phyloP scores from a whole-genome alignment of 2,888 invertebrate species.

The Seira ritae region DNA sequence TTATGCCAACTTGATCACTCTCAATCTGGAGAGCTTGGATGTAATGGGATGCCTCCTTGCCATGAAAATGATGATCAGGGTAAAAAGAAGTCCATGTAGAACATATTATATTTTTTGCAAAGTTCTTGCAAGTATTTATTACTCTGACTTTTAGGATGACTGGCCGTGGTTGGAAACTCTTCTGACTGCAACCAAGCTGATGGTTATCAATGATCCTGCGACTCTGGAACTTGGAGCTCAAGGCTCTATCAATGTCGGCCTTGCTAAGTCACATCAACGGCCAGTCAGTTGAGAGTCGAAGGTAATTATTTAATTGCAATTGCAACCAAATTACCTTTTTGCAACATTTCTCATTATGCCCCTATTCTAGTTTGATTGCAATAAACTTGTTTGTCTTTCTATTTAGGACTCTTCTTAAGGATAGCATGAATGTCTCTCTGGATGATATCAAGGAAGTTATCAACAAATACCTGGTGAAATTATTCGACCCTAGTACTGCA shows the following conservation, averaged over 20 bases:
- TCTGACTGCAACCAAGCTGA: slow-evolving; percentile 70
- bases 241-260: slow-evolving; percentile 66
- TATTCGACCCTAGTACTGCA: slow-evolving; percentile 69
- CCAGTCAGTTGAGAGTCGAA: slow-evolving; percentile 60
- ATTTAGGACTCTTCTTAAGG: slow-evolving; percentile 65
- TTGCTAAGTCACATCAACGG: slow-evolving; percentile 69
- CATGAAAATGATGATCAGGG: slow-evolving; percentile 69
- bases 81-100: slow-evolving; percentile 4
- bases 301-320: slow-evolving; percentile 59
- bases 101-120: not conserved
- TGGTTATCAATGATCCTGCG: slow-evolving; percentile 73
- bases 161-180: slow-evolving; percentile 71
- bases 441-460: slow-evolving; percentile 70
- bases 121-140: slow-evolving; percentile 15
- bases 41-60: slow-evolving; percentile 70
- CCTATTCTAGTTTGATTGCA: not conserved
- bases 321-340: too few relatives aligned
- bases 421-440: slow-evolving; percentile 70
- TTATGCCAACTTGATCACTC: slow-evolving; percentile 71
- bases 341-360: too few relatives aligned
- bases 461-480: slow-evolving; percentile 64
- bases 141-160: slow-evolving; percentile 55
- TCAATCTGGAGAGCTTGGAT: slow-evolving; percentile 71
- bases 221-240: slow-evolving; percentile 71
- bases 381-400: not conserved